Evolutionary conservation across 2,113 vertebrate genomes (phyloP).

Genomic region (Dasyornis broadbenti): DNA sequence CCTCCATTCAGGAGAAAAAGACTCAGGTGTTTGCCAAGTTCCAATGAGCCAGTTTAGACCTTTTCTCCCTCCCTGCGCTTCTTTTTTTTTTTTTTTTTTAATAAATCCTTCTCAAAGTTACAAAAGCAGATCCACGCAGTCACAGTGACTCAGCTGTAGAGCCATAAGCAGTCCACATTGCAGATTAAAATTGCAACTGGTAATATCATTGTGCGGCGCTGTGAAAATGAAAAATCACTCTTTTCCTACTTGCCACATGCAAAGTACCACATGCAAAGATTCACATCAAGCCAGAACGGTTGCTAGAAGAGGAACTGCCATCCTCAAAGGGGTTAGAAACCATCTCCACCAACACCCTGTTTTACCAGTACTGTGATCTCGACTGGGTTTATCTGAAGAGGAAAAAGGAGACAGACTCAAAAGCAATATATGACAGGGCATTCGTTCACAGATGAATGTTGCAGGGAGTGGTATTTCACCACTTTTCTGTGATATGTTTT

Average conservation of each 20-base stretch:
- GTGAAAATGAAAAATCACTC: neutral
- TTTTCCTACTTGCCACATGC: neutral
- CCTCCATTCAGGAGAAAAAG: neutral
- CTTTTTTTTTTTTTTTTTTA: neutral
- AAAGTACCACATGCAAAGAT: neutral
- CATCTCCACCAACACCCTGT: fast-evolving
- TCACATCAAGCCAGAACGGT: neutral
- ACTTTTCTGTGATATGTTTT: neutral
- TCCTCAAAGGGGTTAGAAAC: neutral
- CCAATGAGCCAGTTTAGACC: neutral
- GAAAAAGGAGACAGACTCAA: neutral
- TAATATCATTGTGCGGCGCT: neutral
- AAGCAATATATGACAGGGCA: neutral
- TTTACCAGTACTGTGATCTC: neutral
- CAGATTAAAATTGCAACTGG: slow-evolving; percentile 5
- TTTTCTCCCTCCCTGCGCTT: neutral
- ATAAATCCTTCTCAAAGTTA: neutral
- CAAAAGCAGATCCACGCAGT: neutral
- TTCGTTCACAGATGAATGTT: neutral
- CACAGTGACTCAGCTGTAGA: neutral
- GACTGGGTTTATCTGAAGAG: neutral
- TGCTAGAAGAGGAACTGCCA: neutral
- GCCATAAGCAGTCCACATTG: neutral
- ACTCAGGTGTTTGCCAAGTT: neutral
- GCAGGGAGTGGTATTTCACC: neutral